These are phyloP conservation scores for Lineus longissimus DNA, from an alignment of 1,140 invertebrate genomes.

Conservation along the genomic window DNA sequence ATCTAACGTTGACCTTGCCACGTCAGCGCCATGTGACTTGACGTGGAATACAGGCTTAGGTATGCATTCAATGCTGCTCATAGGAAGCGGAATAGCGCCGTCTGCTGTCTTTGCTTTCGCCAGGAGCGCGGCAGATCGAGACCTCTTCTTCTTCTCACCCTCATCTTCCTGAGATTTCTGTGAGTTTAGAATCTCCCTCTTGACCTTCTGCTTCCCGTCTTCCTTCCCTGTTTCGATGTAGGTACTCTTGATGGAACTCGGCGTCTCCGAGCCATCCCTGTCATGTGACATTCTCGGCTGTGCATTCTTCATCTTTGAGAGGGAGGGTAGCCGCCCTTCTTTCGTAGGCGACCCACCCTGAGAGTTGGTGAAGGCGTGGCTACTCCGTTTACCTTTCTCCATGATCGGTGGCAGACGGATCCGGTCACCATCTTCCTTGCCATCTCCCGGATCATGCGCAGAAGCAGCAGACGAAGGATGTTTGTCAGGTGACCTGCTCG, in stretches of 20 bases:
- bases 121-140: slow-evolving; percentile 24
- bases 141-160: slow-evolving; percentile 11
- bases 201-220: slow-evolving; percentile 11
- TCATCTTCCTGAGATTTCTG: background rate
- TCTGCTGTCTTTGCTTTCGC: slow-evolving; percentile 29
- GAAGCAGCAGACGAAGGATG: too few relatives aligned
- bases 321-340: background rate
- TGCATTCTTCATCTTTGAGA: background rate
- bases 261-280: background rate
- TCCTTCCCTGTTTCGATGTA: slow-evolving; percentile 12
- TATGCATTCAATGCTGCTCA: slow-evolving; percentile 29
- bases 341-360: background rate
- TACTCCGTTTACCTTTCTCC: background rate
- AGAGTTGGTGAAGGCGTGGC: too few relatives aligned
- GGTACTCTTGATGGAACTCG: slow-evolving; percentile 17
- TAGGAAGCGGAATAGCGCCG: slow-evolving; percentile 30
- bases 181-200: background rate
- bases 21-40: slow-evolving; percentile 29
- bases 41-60: slow-evolving; percentile 38
- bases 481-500: background rate
- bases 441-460: background rate
- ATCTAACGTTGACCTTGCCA: slow-evolving; percentile 29
- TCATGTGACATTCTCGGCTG: background rate
- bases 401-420: slow-evolving; percentile 3
- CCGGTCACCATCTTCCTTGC: background rate